Base-by-base conservation (phyloP, 1,140 invertebrate species). In the Elymnias hypermnestra region DNA sequence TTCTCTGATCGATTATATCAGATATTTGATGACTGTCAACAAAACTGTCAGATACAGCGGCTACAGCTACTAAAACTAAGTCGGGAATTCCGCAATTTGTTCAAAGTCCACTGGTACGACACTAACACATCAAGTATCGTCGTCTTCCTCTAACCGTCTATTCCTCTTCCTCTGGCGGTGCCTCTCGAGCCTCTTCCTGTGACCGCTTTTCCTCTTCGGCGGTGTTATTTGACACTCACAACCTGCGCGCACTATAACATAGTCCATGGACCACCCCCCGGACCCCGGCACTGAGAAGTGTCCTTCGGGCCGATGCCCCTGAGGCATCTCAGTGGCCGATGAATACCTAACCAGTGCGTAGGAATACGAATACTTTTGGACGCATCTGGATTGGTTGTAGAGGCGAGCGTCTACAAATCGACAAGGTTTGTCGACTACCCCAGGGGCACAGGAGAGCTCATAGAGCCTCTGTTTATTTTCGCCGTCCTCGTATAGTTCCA, bases 321-420 rank as follows among this genome's bases (percentile, higher is more conserved):
- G 77, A 8, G 82, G 83, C 49, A 78, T 67, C 43, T 88, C 89
- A 59, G 85, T 87, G 58, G 88, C 50, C 2, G 65, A 54, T 0
- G 72, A 71, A 52, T 89, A 86, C 55, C 88, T 87, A 14, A 95
- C 92, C 41, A 96, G 88, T 7, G 94, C 95, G 78, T 96, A 97
- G 0, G 92, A 91, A 68, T 92, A 96, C n/a, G 92, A 93, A 77
- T 92, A 94, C 73, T 92, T 92, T 76, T 96, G 94, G 5, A 93
- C 91, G 82, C 95, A 97, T 59, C 88, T 87, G 2, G 94, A 94
- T 36, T 90, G 89, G 52, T 90, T 90, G 63, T 88, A 88, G 14
- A 93, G 83, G 40, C 90, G 88, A 7, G 89, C 87, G 72, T 94
- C 91, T 47, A 95, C 87, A 81, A 93, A 95, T 22, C 90, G 81